These are phyloP conservation scores for Limnephilus lunatus DNA, from an alignment of 2,888 invertebrate species.

Conservation along the genomic window DNA sequence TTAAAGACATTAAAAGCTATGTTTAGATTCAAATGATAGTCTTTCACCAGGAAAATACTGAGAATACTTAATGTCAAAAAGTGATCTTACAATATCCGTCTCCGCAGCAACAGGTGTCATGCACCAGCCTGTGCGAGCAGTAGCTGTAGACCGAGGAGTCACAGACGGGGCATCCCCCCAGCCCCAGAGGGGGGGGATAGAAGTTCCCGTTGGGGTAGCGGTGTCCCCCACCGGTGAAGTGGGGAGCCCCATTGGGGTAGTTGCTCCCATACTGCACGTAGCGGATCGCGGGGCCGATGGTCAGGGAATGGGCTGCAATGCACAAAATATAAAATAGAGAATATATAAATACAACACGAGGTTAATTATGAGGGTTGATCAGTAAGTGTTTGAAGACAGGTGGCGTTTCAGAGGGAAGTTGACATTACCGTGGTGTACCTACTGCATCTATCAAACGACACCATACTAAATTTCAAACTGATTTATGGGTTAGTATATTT, in stretches of 20 bases:
- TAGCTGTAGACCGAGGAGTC: constrained; percentile 88
- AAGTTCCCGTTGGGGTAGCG: neutral
- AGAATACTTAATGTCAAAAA: no score
- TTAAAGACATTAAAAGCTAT: no score
- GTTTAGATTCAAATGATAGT: no score
- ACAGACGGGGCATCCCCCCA: constrained; percentile 81
- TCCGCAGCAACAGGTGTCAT: constrained; percentile 87
- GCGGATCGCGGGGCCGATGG: neutral
- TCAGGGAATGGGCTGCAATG: neutral
- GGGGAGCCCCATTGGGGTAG: neutral
- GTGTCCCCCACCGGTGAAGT: neutral
- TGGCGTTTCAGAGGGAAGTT: no score
- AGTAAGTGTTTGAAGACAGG: no score
- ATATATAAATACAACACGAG: no score
- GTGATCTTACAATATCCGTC: constrained; percentile 72
- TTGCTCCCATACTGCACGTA: neutral
- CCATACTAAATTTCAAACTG: no score
- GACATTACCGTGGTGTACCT: no score
- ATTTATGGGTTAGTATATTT: no score
- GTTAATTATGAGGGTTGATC: no score
- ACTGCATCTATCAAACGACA: no score
- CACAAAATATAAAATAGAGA: neutral
- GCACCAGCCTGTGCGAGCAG: constrained; percentile 85
- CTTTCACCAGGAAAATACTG: no score
- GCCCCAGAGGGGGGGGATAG: neutral